Evolutionary conservation across 2,888 invertebrate genomes (phyloP).

Genomic region (Eupithecia subfuscata): DNA sequence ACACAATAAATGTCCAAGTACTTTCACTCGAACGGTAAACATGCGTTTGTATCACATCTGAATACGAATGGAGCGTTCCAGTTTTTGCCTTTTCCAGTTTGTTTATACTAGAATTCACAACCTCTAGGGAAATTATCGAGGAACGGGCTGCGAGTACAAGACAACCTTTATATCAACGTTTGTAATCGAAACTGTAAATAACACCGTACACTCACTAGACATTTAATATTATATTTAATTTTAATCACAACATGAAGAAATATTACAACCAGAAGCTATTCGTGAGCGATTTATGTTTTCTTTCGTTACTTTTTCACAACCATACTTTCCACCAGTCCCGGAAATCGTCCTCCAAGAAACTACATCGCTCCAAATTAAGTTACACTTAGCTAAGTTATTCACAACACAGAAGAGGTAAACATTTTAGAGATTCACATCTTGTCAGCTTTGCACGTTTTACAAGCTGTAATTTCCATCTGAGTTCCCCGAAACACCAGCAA

Average conservation of each 20-base stretch:
- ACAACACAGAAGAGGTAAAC: constrained; percentile 84
- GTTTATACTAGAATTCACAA: constrained; percentile 77
- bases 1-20: constrained; percentile 59
- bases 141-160: constrained; percentile 60
- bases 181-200: constrained; percentile 60
- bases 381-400: constrained; percentile 73
- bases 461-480: constrained; percentile 58
- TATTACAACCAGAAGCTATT: constrained; percentile 74
- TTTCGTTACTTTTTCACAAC: constrained; percentile 72
- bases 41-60: constrained; percentile 63
- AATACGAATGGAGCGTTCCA: constrained; percentile 64
- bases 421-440: constrained; percentile 74
- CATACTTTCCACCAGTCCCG: constrained; percentile 63
- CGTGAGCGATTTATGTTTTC: constrained; percentile 54
- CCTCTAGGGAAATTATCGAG: constrained; percentile 75
- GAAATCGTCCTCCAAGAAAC: constrained; percentile 50
- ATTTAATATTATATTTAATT: constrained; percentile 66
- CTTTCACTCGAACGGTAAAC: constrained; percentile 60
- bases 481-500: constrained; percentile 63
- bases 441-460: constrained; percentile 60
- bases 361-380: constrained; percentile 61
- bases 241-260: constrained; percentile 77
- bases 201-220: constrained; percentile 60
- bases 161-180: constrained; percentile 62
- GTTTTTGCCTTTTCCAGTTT: constrained; percentile 64